These are phyloP conservation scores for Odontomyia ornata DNA, from an alignment of 2,888 invertebrate genomes.

Conservation along the genomic window DNA sequence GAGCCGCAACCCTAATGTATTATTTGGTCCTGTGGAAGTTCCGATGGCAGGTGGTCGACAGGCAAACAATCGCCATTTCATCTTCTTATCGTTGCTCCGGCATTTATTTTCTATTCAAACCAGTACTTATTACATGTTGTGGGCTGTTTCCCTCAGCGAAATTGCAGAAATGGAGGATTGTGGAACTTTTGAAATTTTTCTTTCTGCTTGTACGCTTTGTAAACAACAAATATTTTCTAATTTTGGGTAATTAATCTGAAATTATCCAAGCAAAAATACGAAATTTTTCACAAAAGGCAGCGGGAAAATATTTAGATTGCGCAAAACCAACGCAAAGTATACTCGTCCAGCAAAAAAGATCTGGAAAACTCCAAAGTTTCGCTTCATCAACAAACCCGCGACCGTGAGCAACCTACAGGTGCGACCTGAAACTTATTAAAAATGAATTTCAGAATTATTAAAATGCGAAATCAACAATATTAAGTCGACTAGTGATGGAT, in stretches of 20 bases:
- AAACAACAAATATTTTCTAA: neutral
- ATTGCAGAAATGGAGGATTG: too few relatives aligned
- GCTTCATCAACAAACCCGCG: neutral
- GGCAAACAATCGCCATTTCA: neutral
- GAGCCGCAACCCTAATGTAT: neutral
- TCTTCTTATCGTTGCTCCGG: neutral
- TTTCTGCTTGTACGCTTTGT: neutral
- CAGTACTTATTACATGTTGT: too few relatives aligned
- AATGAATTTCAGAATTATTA: slow-evolving; percentile 31
- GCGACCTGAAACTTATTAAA: slow-evolving; percentile 29
- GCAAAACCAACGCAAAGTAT: neutral
- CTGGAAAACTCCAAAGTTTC: slow-evolving; percentile 19
- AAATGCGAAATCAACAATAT: slow-evolving; percentile 35
- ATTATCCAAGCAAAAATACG: slow-evolving; percentile 18
- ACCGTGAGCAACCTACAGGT: neutral
- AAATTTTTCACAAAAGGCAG: slow-evolving; percentile 10
- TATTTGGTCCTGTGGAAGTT: neutral
- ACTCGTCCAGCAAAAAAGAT: neutral
- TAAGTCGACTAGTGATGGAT: slow-evolving; percentile 1
- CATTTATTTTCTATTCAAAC: neutral
- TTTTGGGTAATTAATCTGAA: slow-evolving; percentile 33
- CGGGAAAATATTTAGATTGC: slow-evolving; percentile 23
- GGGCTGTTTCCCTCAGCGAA: too few relatives aligned
- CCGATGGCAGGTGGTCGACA: neutral
- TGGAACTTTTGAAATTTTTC: neutral